Conservation (phyloP, 2,888 invertebrate species). For the Scaeva pyrastri region DNA sequence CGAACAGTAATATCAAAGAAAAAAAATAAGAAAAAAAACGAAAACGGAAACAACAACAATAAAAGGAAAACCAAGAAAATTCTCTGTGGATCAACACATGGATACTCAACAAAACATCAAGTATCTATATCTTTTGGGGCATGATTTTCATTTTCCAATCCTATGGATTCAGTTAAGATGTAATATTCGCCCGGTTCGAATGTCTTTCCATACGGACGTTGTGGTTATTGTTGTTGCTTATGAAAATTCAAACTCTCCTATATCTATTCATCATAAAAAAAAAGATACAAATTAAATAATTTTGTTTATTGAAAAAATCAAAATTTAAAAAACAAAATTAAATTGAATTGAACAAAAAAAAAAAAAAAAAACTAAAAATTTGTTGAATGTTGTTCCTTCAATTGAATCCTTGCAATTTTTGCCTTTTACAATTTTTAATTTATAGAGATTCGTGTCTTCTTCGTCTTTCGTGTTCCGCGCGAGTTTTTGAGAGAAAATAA, state of each 20-base stretch:
- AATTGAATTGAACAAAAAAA: conserved; percentile 9
- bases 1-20: not conserved
- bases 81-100: conserved; percentile 74
- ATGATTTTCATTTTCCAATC: conserved; percentile 74
- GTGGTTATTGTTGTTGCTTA: conserved; percentile 30
- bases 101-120: conserved; percentile 70
- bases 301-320: conserved; percentile 4
- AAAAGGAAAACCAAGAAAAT: conserved; percentile 40
- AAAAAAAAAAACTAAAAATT: not conserved
- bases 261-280: conserved; percentile 23
- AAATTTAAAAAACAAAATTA: conserved; percentile 19
- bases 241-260: conserved; percentile 17
- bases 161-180: conserved; percentile 81
- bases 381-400: conserved; percentile 39
- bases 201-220: conserved; percentile 80
- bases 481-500: conserved; percentile 20
- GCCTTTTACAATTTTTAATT: not conserved
- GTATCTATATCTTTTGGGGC: conserved; percentile 73
- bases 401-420: conserved; percentile 13
- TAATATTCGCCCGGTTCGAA: conserved; percentile 82
- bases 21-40: not conserved
- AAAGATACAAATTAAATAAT: not conserved
- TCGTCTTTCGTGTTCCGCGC: conserved; percentile 37
- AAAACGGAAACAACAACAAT: conserved; percentile 32
- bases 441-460: not conserved